Percentiles rank a stretch among this genome's conserved stretches.
These are phyloP conservation scores for Condylura cristata DNA, from an alignment of 2,113 vertebrate species.

Conservation along the genomic window DNA sequence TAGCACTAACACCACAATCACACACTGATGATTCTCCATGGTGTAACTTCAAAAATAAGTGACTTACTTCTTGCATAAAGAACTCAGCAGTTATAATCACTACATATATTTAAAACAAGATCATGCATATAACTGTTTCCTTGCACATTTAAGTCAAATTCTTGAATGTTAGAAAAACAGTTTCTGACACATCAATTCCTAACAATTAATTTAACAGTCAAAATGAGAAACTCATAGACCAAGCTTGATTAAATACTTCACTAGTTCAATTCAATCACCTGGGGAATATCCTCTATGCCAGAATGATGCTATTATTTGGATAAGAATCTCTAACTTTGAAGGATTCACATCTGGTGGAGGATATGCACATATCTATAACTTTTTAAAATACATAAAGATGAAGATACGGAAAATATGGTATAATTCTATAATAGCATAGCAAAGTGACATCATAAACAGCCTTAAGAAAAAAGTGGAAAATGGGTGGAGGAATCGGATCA, in stretches of 20 bases:
- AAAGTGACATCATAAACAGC: neutral
- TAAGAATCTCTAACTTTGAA: neutral
- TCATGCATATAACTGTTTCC: neutral
- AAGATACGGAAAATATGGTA: neutral
- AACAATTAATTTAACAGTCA: neutral
- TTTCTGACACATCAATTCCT: conserved; percentile 16
- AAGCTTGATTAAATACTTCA: neutral
- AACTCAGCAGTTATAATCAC: neutral
- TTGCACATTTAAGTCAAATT: neutral
- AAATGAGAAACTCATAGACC: neutral
- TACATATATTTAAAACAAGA: neutral
- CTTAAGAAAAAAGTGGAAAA: neutral
- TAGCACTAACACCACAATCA: neutral
- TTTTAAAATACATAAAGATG: neutral
- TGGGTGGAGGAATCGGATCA: too few relatives aligned
- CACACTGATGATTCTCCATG: neutral
- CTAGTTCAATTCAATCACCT: neutral
- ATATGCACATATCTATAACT: neutral
- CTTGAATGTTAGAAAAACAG: neutral
- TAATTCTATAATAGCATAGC: neutral
- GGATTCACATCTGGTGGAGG: neutral
- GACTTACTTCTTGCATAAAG: conserved; percentile 25
- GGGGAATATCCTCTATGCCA: neutral
- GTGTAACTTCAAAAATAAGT: neutral
- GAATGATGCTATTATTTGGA: neutral